Conservation (phyloP, 2,888 invertebrate genomes). For the Orthosia incerta region DNA sequence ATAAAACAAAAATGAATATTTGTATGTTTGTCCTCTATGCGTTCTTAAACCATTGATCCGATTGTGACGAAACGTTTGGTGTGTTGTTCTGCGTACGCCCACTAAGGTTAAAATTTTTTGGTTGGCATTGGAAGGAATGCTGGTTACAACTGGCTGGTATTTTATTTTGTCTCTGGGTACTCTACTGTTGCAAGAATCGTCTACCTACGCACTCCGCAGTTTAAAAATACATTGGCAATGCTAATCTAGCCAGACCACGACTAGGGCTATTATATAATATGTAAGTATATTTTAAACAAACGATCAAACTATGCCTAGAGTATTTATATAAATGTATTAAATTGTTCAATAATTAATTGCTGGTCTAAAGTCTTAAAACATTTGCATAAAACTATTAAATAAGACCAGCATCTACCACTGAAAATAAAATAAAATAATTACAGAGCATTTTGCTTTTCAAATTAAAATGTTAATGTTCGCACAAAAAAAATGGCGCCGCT, state of each 20-base stretch:
- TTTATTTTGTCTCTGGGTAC: neutral
- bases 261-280: neutral
- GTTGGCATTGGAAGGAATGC: too few species aligned
- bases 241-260: constrained; percentile 1
- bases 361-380: neutral
- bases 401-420: neutral
- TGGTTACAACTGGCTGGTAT: neutral
- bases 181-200: neutral
- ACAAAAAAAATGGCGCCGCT: constrained; percentile 6
- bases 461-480: constrained; percentile 3
- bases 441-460: neutral
- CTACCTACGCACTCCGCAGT: neutral
- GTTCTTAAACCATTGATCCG: too few species aligned
- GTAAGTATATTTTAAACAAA: neutral
- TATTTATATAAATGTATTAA: neutral
- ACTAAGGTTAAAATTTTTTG: too few species aligned
- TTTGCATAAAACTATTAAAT: neutral
- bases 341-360: neutral
- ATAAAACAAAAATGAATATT: too few species aligned
- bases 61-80: too few species aligned
- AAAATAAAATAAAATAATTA: neutral
- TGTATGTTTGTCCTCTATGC: too few species aligned
- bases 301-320: neutral
- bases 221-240: constrained; percentile 23
- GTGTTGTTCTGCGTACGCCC: too few species aligned